Base-by-base conservation (phyloP, 2,797 vertebrate genomes). In the Fistularia commersonii region DNA sequence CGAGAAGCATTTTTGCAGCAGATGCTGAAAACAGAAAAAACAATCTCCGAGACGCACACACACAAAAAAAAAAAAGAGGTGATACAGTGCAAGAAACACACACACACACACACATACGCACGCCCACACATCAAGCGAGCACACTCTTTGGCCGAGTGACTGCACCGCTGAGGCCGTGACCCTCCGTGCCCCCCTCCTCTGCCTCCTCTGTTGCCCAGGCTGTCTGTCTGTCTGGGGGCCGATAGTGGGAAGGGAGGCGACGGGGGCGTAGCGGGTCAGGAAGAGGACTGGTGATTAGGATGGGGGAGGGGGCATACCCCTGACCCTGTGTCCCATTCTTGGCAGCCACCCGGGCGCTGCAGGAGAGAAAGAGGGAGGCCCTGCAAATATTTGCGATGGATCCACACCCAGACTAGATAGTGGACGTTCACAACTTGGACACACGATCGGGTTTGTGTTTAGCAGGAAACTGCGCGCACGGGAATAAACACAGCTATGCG, bases 231-330 rank as follows among this genome's bases (percentile, higher is more conserved):
- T 85, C 80, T 79, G 56, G 66, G 69, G 62, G 69, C 68, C 33
- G 45, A 80, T 57, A 64, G 63, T 37, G 54, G 57, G 72, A 43
- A 11, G 42, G 46, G 48, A 55, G 45, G 32, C 10, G 40, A 40
- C 13, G 31, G 23, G 7, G 15, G 8, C 5, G 23, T 23, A 15
- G 33, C n/a, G 66, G 62, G 56, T 74, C 82, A 86, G 83, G 86
- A 89, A 85, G 75, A 77, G 69, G 66, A 66, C 70, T 79, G 69
- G 61, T 78, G 85, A 87, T 88, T 83, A 79, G 82, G 80, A 81
- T 45, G 33, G 55, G 49, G 64, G 57, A 32, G 44, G 52, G 44
- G 34, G 48, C 39, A 44, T 53, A 82, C 67, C 67, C 71, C 71
- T 84, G 77, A 86, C 84, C 77, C 63, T 64, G 47, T 63, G 72